These are phyloP conservation scores for Eurystomus gularis DNA, from an alignment of 2,113 vertebrate species.

Conservation along the genomic window DNA sequence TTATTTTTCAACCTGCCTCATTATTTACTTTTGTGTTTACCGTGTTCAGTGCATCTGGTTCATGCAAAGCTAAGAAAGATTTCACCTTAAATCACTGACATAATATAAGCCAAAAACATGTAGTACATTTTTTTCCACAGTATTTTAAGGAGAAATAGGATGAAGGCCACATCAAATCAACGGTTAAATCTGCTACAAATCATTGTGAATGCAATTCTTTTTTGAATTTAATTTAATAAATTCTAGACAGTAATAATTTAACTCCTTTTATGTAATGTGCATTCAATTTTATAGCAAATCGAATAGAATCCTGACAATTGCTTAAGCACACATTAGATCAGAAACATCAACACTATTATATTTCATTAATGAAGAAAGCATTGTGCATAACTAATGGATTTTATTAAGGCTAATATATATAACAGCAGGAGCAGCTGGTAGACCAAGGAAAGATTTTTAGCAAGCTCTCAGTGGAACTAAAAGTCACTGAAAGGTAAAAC, in stretches of 20 bases:
- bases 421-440: not conserved
- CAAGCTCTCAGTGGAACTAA: not conserved
- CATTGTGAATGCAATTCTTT: not conserved
- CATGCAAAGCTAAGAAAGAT: not conserved
- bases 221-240: not conserved
- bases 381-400: slow-evolving; percentile 12
- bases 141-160: not conserved
- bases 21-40: not conserved
- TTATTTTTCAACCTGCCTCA: not conserved
- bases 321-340: not conserved
- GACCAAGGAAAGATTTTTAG: not conserved
- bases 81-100: not conserved
- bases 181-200: not conserved
- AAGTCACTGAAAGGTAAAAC: slow-evolving; percentile 15
- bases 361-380: slow-evolving; percentile 22
- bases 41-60: not conserved
- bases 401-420: not conserved
- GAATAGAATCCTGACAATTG: not conserved
- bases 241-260: not conserved
- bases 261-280: not conserved
- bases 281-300: not conserved
- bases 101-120: not conserved
- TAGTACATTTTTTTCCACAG: not conserved
- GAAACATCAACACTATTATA: not conserved
- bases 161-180: not conserved